These are phyloP conservation scores for Heterochromis multidens DNA, from an alignment of 2,113 vertebrate genomes.

Conservation along the genomic window DNA sequence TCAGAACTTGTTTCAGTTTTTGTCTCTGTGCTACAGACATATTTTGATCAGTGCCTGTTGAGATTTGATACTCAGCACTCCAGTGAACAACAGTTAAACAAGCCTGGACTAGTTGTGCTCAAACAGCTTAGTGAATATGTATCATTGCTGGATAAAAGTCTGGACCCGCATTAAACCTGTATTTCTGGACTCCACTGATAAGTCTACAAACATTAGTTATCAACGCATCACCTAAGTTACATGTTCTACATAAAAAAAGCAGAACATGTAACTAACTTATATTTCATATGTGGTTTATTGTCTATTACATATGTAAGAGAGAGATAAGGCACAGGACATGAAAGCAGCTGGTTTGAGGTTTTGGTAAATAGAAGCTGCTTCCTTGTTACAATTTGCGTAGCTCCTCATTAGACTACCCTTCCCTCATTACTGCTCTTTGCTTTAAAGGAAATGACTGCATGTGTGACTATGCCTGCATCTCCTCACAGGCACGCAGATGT, in stretches of 20 bases:
- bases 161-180: not conserved
- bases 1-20: not conserved
- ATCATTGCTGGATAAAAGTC: fast-evolving
- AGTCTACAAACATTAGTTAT: not conserved
- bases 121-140: not conserved
- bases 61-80: not conserved
- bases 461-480: not conserved
- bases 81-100: not conserved
- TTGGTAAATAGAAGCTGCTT: not conserved
- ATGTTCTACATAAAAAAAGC: not conserved
- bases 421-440: not conserved
- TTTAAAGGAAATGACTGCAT: not conserved
- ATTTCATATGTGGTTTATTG: not conserved
- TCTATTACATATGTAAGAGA: not conserved
- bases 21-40: not conserved
- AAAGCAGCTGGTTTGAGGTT: not conserved
- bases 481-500: not conserved
- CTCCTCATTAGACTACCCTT: not conserved
- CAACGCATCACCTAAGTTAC: not conserved
- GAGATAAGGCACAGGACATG: not conserved
- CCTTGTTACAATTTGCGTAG: not conserved
- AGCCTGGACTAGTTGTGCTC: not conserved
- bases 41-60: not conserved
- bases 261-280: not conserved
- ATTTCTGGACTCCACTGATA: not conserved